Evolutionary conservation across 1,140 invertebrate genomes (phyloP).

Genomic region (Sipha flava): DNA sequence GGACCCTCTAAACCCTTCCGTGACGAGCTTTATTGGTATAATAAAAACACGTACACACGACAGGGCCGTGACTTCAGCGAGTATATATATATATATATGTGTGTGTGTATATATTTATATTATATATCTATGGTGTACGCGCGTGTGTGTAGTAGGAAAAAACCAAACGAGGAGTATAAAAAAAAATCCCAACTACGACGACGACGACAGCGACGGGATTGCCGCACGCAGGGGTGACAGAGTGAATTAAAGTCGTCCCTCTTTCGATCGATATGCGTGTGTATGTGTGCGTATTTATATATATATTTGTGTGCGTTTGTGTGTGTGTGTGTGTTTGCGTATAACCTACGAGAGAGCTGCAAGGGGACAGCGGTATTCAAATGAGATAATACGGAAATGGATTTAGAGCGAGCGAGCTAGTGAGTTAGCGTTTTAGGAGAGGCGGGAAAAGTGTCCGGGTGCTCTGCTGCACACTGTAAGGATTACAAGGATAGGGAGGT

Average conservation of each 20-base stretch:
- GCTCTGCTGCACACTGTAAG: not conserved
- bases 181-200: not conserved
- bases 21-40: conserved; percentile 33
- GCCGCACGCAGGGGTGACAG: not conserved
- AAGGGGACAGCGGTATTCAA: conserved; percentile 20
- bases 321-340: not conserved
- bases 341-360: too few relatives aligned
- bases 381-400: conserved; percentile 30
- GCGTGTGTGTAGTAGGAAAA: not conserved
- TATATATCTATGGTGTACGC: not conserved
- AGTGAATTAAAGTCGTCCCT: conserved; percentile 32
- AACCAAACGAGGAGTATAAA: conserved; percentile 6
- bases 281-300: not conserved
- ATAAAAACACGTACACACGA: conserved; percentile 23
- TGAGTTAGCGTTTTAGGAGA: not conserved
- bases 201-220: not conserved
- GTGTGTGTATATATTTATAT: not conserved
- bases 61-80: not conserved
- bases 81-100: not conserved
- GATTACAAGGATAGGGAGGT: not conserved
- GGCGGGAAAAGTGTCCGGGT: conserved; percentile 26
- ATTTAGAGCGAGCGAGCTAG: conserved; percentile 5
- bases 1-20: conserved; percentile 29
- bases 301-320: not conserved
- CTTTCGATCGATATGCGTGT: conserved; percentile 9